Evolutionary conservation across 2,888 invertebrate species (phyloP).

Genomic region (Heliconius ethilla): DNA sequence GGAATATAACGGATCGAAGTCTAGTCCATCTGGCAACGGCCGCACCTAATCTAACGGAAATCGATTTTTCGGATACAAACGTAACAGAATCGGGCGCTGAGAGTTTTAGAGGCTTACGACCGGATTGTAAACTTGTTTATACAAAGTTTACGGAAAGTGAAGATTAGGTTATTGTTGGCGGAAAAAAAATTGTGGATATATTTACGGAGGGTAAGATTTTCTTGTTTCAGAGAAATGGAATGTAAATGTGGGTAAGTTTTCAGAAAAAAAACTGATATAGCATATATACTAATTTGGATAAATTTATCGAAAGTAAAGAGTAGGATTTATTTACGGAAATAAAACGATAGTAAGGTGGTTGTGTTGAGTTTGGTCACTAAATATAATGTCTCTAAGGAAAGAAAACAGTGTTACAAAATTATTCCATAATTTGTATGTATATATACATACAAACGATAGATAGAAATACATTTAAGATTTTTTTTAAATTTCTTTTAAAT

Average conservation of each 20-base stretch:
- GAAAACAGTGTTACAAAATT: not conserved
- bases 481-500: not conserved
- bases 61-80: conserved; percentile 86
- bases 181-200: not conserved
- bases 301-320: not conserved
- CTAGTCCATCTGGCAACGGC: conserved; percentile 83
- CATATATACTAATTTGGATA: not conserved
- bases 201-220: not conserved
- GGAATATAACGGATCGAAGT: conserved; percentile 83
- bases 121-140: conserved; percentile 78
- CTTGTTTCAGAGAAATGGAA: not conserved
- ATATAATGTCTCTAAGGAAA: not conserved
- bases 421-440: not conserved
- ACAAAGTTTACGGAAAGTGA: conserved; percentile 48
- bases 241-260: not conserved
- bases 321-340: not conserved
- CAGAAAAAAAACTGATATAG: not conserved
- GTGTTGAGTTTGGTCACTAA: not conserved
- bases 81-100: conserved; percentile 84
- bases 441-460: not conserved
- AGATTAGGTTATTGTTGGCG: not conserved
- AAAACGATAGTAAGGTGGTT: not conserved
- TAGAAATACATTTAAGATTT: not conserved
- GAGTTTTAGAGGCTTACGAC: conserved; percentile 82
- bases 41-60: conserved; percentile 78